phyloP scores from a whole-genome alignment of 2,888 invertebrate species.

The Epinotia nisella region DNA sequence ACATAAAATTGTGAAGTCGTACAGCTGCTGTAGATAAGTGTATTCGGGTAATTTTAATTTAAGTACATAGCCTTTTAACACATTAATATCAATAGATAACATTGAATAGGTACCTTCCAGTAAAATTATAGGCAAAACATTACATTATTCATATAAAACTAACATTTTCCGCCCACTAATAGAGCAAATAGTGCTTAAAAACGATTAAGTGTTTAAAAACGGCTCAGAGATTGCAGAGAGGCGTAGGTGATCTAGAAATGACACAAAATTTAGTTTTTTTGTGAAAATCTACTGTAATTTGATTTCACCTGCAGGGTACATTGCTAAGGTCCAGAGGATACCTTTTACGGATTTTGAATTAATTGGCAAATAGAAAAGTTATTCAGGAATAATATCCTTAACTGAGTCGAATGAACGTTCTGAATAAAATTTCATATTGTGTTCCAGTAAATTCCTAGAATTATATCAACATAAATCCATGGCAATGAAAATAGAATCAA shows the following conservation, averaged over 20 bases:
- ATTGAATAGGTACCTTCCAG: not conserved
- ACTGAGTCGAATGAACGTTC: too few relatives aligned
- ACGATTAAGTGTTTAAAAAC: constrained; percentile 10
- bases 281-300: not conserved
- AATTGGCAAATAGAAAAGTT: too few relatives aligned
- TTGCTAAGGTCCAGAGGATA: not conserved
- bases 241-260: not conserved
- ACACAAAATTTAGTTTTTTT: not conserved
- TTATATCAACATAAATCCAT: constrained; percentile 29
- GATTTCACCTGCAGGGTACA: not conserved
- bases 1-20: not conserved
- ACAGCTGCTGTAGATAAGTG: not conserved
- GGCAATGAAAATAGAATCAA: constrained; percentile 40
- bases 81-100: not conserved
- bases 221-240: not conserved
- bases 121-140: not conserved
- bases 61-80: too few relatives aligned
- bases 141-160: not conserved
- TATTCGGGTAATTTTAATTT: too few relatives aligned
- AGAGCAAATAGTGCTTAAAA: constrained; percentile 5
- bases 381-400: too few relatives aligned
- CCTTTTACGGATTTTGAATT: too few relatives aligned
- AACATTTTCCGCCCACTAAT: not conserved
- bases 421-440: too few relatives aligned
- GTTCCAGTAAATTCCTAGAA: not conserved